Evolutionary conservation across 2,888 invertebrate genomes (phyloP).

Genomic region (Monoplex corrugatus): DNA sequence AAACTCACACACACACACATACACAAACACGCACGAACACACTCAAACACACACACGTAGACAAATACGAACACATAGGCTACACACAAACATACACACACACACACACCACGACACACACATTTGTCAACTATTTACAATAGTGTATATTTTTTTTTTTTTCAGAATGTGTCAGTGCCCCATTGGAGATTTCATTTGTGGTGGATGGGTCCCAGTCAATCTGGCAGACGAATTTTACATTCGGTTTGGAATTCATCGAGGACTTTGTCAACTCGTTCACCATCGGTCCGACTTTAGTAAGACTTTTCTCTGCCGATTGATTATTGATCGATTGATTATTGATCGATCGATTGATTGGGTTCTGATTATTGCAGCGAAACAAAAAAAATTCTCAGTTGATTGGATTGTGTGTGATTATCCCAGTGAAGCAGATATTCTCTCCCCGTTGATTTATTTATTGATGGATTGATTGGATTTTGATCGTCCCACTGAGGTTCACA

Average conservation of each 20-base stretch:
- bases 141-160: background rate
- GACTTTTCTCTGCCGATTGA: background rate
- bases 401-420: background rate
- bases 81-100: too few species aligned
- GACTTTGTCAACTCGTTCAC: conserved; percentile 55
- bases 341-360: background rate
- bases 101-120: too few species aligned
- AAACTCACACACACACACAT: too few species aligned
- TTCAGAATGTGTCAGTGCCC: conserved; percentile 49
- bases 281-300: conserved; percentile 51
- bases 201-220: conserved; percentile 57
- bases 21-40: too few species aligned
- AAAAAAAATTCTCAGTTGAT: too few species aligned
- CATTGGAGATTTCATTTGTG: conserved; percentile 55
- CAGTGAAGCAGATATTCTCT: background rate
- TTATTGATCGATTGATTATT: background rate
- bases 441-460: background rate
- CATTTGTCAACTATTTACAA: too few species aligned
- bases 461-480: too few species aligned
- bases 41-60: too few species aligned
- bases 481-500: too few species aligned
- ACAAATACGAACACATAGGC: too few species aligned
- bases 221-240: conserved; percentile 56
- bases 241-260: conserved; percentile 55
- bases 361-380: background rate